Conservation (phyloP, 2,888 invertebrate species). For the Mechanitis messenoides region DNA sequence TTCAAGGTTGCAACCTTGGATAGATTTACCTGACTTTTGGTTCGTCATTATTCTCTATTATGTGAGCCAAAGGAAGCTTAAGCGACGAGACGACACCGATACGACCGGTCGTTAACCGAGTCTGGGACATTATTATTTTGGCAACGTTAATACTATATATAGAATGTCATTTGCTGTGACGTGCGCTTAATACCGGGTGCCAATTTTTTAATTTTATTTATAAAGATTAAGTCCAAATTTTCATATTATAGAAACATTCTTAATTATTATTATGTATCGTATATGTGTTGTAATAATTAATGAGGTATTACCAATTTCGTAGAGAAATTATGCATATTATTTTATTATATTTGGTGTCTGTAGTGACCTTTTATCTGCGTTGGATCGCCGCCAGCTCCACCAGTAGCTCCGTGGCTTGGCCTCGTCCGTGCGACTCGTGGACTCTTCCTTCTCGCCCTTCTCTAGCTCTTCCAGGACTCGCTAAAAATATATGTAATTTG, state of each 20-base stretch:
- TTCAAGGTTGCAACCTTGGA: constrained; percentile 21
- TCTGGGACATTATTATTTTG: constrained; percentile 2
- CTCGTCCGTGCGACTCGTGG: constrained; percentile 42
- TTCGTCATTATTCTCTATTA: constrained; percentile 20
- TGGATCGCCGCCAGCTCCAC: constrained; percentile 82
- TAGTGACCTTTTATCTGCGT: constrained; percentile 52
- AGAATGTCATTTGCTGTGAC: not conserved
- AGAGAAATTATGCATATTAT: too few species aligned
- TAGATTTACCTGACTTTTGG: constrained; percentile 16
- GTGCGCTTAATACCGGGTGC: too few species aligned
- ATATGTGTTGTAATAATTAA: too few species aligned
- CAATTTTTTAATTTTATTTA: too few species aligned
- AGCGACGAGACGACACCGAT: not conserved
- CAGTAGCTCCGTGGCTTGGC: constrained; percentile 76
- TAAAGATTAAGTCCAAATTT: too few species aligned
- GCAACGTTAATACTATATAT: not conserved
- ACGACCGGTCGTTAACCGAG: constrained; percentile 3
- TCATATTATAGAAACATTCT: too few species aligned
- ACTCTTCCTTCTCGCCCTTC: constrained; percentile 55
- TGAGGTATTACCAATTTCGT: too few species aligned
- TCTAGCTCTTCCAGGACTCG: constrained; percentile 63
- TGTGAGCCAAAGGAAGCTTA: constrained; percentile 6
- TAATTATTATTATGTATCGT: too few species aligned
- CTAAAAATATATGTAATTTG: constrained; percentile 34
- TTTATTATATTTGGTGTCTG: not conserved